These are phyloP conservation scores for honey bee (Apis mellifera) DNA, from an alignment of 1,140 invertebrate species.

Conservation along the genomic window Amel_HAv3.1 CM009941.2:15362501-15363000, in stretches of 20 bases:
- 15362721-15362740: slow-evolving; percentile 81
- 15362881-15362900: slow-evolving; percentile 64
- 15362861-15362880: slow-evolving; percentile 63
- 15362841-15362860: slow-evolving; percentile 59
- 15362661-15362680: background rate
- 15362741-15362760: slow-evolving; percentile 73
- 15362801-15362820: slow-evolving; percentile 69
- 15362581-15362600: too few species aligned
- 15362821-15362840: slow-evolving; percentile 66
- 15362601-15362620: background rate
- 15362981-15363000: slow-evolving; percentile 74
- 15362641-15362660: background rate
- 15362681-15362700: slow-evolving; percentile 71
- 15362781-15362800: slow-evolving; percentile 68
- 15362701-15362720: slow-evolving; percentile 58
- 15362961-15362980: slow-evolving; percentile 76
- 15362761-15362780: slow-evolving; percentile 68
- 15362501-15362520: too few species aligned
- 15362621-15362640: background rate
- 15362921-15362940: slow-evolving; percentile 94
- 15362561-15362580: too few species aligned
- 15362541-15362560: too few species aligned
- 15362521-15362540: too few species aligned
- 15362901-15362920: slow-evolving; percentile 92
- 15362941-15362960: slow-evolving; percentile 94